Conservation (phyloP, 2,113 vertebrate species). For the Sminthopsis crassicaudata region DNA sequence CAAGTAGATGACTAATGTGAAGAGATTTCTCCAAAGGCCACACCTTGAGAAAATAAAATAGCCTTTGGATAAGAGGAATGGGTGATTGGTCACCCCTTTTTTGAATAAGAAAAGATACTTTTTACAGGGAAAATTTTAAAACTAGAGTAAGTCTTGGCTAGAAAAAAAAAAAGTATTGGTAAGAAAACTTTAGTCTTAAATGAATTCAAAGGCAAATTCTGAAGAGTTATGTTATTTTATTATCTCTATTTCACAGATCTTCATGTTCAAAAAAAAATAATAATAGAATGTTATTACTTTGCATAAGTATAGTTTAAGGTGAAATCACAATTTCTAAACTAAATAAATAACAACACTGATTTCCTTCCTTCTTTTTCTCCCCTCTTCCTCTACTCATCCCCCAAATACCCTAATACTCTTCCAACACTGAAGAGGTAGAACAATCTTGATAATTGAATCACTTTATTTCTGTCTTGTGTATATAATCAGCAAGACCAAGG, state of each 20-base stretch:
- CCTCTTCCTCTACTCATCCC: background rate
- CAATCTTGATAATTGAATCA: background rate
- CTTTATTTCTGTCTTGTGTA: background rate
- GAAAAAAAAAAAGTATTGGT: background rate
- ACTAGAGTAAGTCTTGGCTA: background rate
- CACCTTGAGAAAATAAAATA: background rate
- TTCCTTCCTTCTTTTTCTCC: background rate
- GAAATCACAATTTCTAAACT: background rate
- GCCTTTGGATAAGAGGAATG: background rate
- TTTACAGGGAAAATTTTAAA: background rate
- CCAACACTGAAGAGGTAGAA: background rate
- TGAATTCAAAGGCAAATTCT: background rate
- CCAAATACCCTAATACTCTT: background rate
- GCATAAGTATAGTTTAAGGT: background rate
- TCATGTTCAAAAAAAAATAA: background rate
- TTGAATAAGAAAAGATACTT: background rate
- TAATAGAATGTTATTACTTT: background rate
- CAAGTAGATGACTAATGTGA: fast-evolving
- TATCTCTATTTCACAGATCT: background rate
- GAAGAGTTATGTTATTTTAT: background rate
- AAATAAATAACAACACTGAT: background rate
- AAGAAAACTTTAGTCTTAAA: background rate
- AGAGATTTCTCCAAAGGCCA: background rate
- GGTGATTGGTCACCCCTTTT: background rate
- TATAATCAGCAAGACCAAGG: background rate